Evolutionary conservation across 23 tunicate genomes (phyloP), one percentile per base, ranked within the genome.

Genomic region (Corella eumyota): DNA sequence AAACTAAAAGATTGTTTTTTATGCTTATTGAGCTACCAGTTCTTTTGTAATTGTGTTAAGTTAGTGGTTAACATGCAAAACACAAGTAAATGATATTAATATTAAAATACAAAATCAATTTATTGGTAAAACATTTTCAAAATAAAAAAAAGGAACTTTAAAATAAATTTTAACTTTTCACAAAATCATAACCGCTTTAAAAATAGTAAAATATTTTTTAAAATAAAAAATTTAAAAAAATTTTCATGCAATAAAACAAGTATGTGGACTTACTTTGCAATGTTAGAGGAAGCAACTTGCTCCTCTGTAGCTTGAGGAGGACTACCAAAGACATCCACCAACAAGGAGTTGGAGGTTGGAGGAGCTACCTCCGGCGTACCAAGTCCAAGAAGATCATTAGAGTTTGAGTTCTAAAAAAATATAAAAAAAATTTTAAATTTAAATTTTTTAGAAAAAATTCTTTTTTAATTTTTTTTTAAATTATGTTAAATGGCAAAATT

Each of bases 271-370:
- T 40, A 9, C 13, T 11, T 9, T 40, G 11, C 48, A 9, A 15
- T 11, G 11, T 40, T 40, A 9, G 48, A 15, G 15, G 48, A 11
- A 40, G 15, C 48, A 9, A 15, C 13, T 40, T 40, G 48, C 11
- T 40, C 48, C 15, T 9, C 48, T 40, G 48, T 9, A n/a, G n/a
- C n/a, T n/a, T n/a, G n/a, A n/a, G n/a, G n/a, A n/a, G n/a, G n/a
- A n/a, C n/a, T n/a, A 6, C 72, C 75, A 33, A 77, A 77, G 13
- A 77, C 68, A 35, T 77, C 85, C 25, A 72, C 77, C 38, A 77
- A 67, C 27, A 71, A 47, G 22, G 52, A 44, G 1, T 36, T 61
- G 0, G 61, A 32, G 1, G 48, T 48, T 59, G 32, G 58, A 35
- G 69, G 73, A 32, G 75, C 60, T 26, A 69, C 78, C 0, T 60